phyloP scores from a whole-genome alignment of 2,113 vertebrate species.

The Nycticryphes semicollaris region DNA sequence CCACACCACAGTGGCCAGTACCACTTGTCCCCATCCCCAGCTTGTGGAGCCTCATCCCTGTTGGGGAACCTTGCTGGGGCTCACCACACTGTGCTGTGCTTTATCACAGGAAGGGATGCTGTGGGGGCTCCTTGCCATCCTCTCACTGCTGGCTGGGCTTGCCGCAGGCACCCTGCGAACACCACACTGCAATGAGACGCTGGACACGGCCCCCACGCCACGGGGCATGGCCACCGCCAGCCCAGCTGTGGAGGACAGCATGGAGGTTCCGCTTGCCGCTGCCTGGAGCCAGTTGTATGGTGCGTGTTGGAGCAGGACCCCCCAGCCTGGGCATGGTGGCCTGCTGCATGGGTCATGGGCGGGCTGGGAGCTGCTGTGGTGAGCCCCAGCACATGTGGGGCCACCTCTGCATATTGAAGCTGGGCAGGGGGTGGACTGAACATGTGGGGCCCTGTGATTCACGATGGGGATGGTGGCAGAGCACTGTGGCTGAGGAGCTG shows the following conservation, averaged over 20 bases:
- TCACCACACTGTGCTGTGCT: not conserved
- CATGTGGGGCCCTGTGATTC: not conserved
- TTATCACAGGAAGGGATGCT: conserved; percentile 41
- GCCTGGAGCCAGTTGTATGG: conserved; percentile 24
- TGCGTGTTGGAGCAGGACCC: not conserved
- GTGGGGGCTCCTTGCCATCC: conserved; percentile 56
- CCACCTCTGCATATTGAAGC: not conserved
- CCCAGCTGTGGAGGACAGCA: not conserved
- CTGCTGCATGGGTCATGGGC: rapidly evolving
- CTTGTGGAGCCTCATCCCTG: not conserved
- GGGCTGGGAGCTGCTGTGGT: not conserved
- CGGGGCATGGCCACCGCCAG: not conserved
- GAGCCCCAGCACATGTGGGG: rapidly evolving
- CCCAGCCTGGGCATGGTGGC: not conserved
- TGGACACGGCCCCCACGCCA: not conserved
- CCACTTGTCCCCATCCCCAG: not conserved
- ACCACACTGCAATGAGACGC: not conserved
- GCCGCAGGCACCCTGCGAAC: conserved; percentile 1
- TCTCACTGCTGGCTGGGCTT: conserved; percentile 63
- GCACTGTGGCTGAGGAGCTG: not conserved
- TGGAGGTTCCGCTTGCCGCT: not conserved
- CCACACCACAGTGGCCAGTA: rapidly evolving
- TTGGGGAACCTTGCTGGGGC: rapidly evolving
- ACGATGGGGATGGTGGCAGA: not conserved
- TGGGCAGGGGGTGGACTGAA: not conserved